A percentile compares a stretch with the other conserved stretches of the same genome.
These are phyloP conservation scores for Glaucidium brasilianum DNA, from an alignment of 2,113 vertebrate species.

Conservation along the genomic window DNA sequence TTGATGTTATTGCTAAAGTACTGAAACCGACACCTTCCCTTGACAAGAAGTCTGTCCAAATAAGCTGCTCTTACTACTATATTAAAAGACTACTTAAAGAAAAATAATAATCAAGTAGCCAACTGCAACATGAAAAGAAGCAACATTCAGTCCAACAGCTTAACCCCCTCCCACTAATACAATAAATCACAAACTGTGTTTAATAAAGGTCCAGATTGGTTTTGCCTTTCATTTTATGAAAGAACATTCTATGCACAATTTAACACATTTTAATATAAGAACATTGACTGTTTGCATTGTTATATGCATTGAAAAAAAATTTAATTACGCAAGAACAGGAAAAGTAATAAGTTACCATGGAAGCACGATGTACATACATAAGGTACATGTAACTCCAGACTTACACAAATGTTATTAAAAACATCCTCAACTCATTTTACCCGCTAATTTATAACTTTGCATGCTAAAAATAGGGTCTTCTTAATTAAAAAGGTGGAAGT, in stretches of 20 bases:
- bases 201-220: neutral
- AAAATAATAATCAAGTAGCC: neutral
- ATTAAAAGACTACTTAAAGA: neutral
- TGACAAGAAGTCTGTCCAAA: neutral
- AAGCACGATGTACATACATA: neutral
- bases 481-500: neutral
- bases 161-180: neutral
- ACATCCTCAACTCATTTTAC: neutral
- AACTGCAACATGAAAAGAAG: neutral
- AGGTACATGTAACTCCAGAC: conserved; percentile 5
- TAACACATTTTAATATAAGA: conserved; percentile 8
- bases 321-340: neutral
- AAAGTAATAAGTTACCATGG: conserved; percentile 50
- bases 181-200: neutral
- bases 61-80: neutral
- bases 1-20: neutral
- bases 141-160: neutral
- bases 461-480: neutral
- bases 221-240: conserved; percentile 1
- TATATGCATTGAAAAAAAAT: neutral
- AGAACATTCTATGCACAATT: neutral
- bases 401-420: conserved; percentile 12
- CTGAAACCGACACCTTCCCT: neutral
- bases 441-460: neutral
- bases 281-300: neutral